These are phyloP conservation scores for Noctua comes DNA, from an alignment of 2,888 invertebrate genomes.

Conservation along the genomic window DNA sequence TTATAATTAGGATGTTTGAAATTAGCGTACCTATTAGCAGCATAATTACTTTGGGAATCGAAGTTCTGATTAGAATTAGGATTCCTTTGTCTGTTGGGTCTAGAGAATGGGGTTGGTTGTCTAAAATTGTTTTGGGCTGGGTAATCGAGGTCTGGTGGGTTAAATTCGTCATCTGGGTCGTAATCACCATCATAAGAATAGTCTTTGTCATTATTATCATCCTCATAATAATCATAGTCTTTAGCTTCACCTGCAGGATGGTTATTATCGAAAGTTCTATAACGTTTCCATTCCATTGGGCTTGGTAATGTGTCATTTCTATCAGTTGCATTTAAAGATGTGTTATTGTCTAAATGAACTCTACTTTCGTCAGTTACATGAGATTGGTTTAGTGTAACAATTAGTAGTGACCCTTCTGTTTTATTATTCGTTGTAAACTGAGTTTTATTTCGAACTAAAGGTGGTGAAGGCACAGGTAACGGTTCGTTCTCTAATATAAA, in stretches of 20 bases:
- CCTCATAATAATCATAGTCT: slow-evolving; percentile 64
- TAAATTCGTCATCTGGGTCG: slow-evolving; percentile 71
- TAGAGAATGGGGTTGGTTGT: slow-evolving; percentile 17
- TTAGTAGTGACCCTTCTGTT: slow-evolving; percentile 2
- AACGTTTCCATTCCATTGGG: slow-evolving; percentile 73
- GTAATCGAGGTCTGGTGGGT: slow-evolving; percentile 62
- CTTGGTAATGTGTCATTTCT: slow-evolving; percentile 69
- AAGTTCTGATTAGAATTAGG: slow-evolving; percentile 30
- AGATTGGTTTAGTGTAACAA: not conserved
- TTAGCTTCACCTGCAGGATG: slow-evolving; percentile 60
- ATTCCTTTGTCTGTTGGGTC: slow-evolving; percentile 31
- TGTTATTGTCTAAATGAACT: slow-evolving; percentile 2
- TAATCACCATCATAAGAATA: slow-evolving; percentile 62
- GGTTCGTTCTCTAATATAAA: slow-evolving; percentile 74
- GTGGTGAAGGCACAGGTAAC: slow-evolving; percentile 3
- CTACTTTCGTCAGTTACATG: not conserved
- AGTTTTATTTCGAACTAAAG: slow-evolving; percentile 10
- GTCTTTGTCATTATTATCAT: slow-evolving; percentile 60
- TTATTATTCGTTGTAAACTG: slow-evolving; percentile 16
- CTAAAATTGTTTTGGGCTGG: slow-evolving; percentile 38
- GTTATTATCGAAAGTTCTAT: slow-evolving; percentile 47
- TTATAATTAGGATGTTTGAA: slow-evolving; percentile 53
- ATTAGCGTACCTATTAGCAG: slow-evolving; percentile 50
- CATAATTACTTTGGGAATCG: slow-evolving; percentile 34
- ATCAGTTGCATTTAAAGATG: slow-evolving; percentile 41